These are phyloP conservation scores for Gopherus evgoodei DNA, from an alignment of 2,113 vertebrate genomes.

Conservation along the genomic window DNA sequence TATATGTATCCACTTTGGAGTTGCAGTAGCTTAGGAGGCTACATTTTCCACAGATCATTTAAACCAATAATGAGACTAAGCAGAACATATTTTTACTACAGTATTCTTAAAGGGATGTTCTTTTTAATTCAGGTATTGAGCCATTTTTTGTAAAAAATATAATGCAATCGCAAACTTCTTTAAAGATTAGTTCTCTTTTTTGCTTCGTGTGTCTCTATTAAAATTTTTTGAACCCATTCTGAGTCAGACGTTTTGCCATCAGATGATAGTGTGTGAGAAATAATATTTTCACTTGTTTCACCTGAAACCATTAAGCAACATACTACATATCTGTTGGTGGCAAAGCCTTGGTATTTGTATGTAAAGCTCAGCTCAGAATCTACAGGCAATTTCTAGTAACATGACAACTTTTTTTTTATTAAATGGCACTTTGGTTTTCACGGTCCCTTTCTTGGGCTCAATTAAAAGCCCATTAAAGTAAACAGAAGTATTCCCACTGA, in stretches of 20 bases:
- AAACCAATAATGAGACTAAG: background rate
- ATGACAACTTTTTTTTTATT: background rate
- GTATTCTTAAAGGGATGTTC: background rate
- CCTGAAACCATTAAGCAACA: slow-evolving; percentile 14
- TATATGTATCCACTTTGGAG: slow-evolving; percentile 40
- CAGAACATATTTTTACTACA: background rate
- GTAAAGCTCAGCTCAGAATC: background rate
- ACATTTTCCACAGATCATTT: background rate
- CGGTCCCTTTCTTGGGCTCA: background rate
- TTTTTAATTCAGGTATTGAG: background rate
- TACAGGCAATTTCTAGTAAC: background rate
- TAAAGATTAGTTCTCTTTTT: background rate
- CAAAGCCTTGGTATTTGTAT: background rate
- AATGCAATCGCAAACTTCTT: slow-evolving; percentile 47
- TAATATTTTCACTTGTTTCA: slow-evolving; percentile 67
- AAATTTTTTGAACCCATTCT: slow-evolving; percentile 29
- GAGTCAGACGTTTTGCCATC: background rate
- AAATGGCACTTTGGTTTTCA: background rate
- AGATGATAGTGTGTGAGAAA: slow-evolving; percentile 34
- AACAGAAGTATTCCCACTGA: background rate
- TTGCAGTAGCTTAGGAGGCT: background rate
- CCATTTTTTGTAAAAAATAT: slow-evolving; percentile 11
- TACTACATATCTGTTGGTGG: background rate
- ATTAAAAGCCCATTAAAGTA: background rate
- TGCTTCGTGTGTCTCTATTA: background rate